Evolutionary conservation across 64 coral and sea anemone genomes (phyloP).

Genomic region (Catalaphyllia jardinei): DNA sequence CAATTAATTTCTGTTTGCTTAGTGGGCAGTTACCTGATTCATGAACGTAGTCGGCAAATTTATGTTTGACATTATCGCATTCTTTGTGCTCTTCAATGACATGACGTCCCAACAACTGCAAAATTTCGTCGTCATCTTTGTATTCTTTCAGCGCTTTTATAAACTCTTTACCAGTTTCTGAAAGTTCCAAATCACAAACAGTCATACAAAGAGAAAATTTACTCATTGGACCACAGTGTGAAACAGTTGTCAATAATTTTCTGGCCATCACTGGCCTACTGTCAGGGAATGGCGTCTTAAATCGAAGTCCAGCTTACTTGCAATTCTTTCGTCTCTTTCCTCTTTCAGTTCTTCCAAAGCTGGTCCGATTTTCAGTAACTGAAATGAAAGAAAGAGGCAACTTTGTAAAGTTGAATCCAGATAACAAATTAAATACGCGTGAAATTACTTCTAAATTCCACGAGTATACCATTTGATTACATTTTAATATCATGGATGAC

Average conservation of each 20-base stretch:
- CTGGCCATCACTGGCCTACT: too few relatives aligned
- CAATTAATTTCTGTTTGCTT: background rate
- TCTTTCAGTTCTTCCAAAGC: background rate
- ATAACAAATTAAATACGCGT: too few relatives aligned
- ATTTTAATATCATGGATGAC: too few relatives aligned
- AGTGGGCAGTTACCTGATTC: background rate
- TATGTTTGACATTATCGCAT: background rate
- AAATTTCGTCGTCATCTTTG: background rate
- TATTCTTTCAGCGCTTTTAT: background rate
- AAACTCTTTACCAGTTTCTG: background rate
- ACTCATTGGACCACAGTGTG: too few relatives aligned
- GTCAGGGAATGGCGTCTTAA: too few relatives aligned
- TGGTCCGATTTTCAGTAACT: background rate
- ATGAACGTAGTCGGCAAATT: background rate
- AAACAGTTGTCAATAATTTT: too few relatives aligned
- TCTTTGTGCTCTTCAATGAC: background rate
- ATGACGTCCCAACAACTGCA: background rate
- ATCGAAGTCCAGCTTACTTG: background rate
- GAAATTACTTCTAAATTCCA: too few relatives aligned
- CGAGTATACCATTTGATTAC: too few relatives aligned
- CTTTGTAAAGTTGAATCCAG: too few relatives aligned
- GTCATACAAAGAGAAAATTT: too few relatives aligned
- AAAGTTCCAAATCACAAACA: too few relatives aligned
- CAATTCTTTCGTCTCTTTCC: background rate
- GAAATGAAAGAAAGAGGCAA: background rate